A percentile compares a stretch with the other conserved stretches of the same genome.
Conservation (phyloP, 2,888 invertebrate genomes). For the Elegia similella region DNA sequence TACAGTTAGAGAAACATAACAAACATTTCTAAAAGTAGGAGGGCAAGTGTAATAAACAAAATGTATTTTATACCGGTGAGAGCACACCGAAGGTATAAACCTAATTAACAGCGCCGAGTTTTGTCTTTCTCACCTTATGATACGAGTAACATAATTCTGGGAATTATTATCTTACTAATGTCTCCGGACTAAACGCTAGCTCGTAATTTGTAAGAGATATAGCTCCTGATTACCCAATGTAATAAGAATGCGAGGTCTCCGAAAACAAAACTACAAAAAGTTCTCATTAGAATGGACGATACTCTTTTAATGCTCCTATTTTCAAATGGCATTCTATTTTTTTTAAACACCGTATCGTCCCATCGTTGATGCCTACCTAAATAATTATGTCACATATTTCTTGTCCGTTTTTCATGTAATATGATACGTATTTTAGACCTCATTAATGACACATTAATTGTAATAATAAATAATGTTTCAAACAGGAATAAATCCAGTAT, state of each 20-base stretch:
- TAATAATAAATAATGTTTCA: slow-evolving; percentile 28
- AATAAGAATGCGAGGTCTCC: slow-evolving; percentile 19
- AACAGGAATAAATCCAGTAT: neutral
- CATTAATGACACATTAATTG: slow-evolving; percentile 26
- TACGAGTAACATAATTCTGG: slow-evolving; percentile 59
- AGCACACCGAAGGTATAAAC: slow-evolving; percentile 35
- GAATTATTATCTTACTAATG: slow-evolving; percentile 70
- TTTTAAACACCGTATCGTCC: slow-evolving; percentile 45
- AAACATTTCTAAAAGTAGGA: slow-evolving; percentile 36
- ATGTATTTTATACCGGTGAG: slow-evolving; percentile 46
- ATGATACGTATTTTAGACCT: no score
- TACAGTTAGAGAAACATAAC: slow-evolving; percentile 24
- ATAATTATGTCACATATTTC: slow-evolving; percentile 26
- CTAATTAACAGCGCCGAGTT: slow-evolving; percentile 64
- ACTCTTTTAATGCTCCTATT: slow-evolving; percentile 18
- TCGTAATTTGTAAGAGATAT: slow-evolving; percentile 60
- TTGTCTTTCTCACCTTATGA: slow-evolving; percentile 47
- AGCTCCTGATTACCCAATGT: slow-evolving; percentile 40
- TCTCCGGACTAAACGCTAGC: slow-evolving; percentile 50
- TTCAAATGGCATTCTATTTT: slow-evolving; percentile 19
- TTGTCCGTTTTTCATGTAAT: no score
- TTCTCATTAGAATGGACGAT: slow-evolving; percentile 17
- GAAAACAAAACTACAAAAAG: slow-evolving; percentile 23
- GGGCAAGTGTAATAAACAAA: slow-evolving; percentile 42
- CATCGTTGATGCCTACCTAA: slow-evolving; percentile 17